Percentiles rank a stretch among this genome's conserved stretches.
These are phyloP conservation scores for Diarsia mendica DNA, from an alignment of 2,888 invertebrate species.

Conservation along the genomic window DNA sequence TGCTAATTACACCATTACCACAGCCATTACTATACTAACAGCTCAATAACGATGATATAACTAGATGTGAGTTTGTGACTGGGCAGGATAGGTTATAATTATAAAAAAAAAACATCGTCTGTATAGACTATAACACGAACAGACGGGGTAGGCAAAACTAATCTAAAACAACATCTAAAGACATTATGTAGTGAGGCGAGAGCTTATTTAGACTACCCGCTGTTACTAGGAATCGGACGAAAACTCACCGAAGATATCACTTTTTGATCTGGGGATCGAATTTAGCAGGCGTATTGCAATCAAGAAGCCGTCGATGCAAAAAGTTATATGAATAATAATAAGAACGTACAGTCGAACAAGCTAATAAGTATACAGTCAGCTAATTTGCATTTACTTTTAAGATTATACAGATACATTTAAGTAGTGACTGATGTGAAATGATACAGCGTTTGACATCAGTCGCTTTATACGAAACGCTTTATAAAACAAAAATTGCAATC, in stretches of 20 bases:
- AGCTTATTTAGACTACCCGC: background rate
- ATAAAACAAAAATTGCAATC: too few species aligned
- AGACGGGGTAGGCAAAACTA: background rate
- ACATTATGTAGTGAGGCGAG: background rate
- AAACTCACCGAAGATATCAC: background rate
- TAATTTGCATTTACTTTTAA: too few species aligned
- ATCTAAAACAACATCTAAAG: background rate
- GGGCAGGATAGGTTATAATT: background rate
- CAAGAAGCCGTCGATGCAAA: background rate
- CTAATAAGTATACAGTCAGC: too few species aligned
- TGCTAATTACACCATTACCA: too few species aligned
- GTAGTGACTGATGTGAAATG: too few species aligned
- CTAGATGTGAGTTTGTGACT: background rate
- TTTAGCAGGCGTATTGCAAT: background rate
- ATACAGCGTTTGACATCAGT: too few species aligned
- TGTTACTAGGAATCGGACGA: background rate
- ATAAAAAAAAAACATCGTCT: background rate
- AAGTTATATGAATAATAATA: background rate
- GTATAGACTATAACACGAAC: background rate
- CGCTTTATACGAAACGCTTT: too few species aligned
- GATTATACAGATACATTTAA: too few species aligned
- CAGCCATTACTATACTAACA: too few species aligned
- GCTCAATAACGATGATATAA: background rate
- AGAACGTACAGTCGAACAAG: too few species aligned
- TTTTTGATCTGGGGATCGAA: background rate